Evolutionary conservation across 2,888 invertebrate genomes (phyloP).

Genomic region (Lasioglossum calceatum): DNA sequence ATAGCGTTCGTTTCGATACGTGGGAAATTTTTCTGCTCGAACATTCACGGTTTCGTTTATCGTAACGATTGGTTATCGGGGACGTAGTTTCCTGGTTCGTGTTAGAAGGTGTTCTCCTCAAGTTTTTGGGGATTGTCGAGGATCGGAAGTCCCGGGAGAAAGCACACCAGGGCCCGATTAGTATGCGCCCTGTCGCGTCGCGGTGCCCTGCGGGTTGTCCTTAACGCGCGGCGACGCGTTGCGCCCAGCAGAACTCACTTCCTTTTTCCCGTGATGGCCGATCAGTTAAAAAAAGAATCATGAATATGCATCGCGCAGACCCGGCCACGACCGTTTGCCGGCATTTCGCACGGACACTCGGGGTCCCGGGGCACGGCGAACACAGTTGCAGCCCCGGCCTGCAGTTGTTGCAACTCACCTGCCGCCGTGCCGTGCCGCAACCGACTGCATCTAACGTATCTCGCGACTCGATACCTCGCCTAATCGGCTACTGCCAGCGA

Average conservation of each 20-base stretch:
- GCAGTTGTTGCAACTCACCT: constrained; percentile 55
- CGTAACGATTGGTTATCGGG: neutral
- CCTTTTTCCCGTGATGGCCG: constrained; percentile 82
- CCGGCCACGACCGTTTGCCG: constrained; percentile 70
- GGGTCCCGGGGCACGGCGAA: constrained; percentile 28
- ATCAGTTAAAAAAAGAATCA: constrained; percentile 79
- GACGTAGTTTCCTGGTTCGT: neutral
- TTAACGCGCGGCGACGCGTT: constrained; percentile 72
- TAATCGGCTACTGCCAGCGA: neutral
- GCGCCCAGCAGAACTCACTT: constrained; percentile 80
- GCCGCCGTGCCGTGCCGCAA: constrained; percentile 10
- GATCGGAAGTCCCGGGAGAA: constrained; percentile 68
- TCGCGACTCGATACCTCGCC: neutral
- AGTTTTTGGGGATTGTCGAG: neutral
- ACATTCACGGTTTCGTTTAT: neutral
- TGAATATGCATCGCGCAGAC: constrained; percentile 80
- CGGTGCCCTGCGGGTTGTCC: constrained; percentile 76
- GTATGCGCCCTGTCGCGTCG: constrained; percentile 81
- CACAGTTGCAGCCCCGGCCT: constrained; percentile 34
- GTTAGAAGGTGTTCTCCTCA: neutral
- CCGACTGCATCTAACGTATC: constrained; percentile 35
- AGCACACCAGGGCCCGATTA: constrained; percentile 71
- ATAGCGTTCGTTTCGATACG: neutral
- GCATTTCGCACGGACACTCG: constrained; percentile 64
- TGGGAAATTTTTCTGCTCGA: constrained; percentile 1